phyloP scores from a whole-genome alignment of 2,113 vertebrate species.

The Rattus rattus region DNA sequence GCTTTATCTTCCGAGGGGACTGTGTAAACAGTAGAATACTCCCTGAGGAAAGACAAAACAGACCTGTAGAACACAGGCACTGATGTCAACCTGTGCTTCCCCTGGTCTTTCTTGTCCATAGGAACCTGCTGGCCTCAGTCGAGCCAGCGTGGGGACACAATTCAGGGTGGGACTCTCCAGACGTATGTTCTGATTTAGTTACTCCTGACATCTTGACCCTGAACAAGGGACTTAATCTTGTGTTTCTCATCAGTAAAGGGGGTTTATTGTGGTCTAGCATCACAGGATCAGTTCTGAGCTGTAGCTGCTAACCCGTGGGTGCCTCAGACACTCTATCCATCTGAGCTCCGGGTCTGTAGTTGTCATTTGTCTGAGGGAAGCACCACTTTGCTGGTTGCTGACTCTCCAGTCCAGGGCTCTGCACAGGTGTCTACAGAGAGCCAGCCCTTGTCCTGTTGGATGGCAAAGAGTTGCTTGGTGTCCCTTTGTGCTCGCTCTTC shows the following conservation, averaged over 20 bases:
- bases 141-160: rapidly evolving
- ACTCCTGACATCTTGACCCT: neutral
- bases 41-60: neutral
- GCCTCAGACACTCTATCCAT: neutral
- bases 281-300: rapidly evolving
- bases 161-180: neutral
- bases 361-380: neutral
- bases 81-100: neutral
- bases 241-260: neutral
- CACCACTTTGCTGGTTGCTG: neutral
- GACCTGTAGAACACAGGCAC: rapidly evolving
- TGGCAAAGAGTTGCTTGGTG: neutral
- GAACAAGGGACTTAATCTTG: neutral
- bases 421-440: neutral
- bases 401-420: neutral
- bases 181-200: neutral
- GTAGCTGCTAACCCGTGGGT: too few relatives aligned
- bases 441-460: neutral
- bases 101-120: neutral
- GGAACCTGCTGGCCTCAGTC: neutral
- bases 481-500: neutral
- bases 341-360: neutral
- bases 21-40: neutral
- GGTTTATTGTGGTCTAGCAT: too few relatives aligned
- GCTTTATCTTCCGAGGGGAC: neutral